Conservation (phyloP, 1,140 invertebrate species). For the Drosophila dunni region DNA sequence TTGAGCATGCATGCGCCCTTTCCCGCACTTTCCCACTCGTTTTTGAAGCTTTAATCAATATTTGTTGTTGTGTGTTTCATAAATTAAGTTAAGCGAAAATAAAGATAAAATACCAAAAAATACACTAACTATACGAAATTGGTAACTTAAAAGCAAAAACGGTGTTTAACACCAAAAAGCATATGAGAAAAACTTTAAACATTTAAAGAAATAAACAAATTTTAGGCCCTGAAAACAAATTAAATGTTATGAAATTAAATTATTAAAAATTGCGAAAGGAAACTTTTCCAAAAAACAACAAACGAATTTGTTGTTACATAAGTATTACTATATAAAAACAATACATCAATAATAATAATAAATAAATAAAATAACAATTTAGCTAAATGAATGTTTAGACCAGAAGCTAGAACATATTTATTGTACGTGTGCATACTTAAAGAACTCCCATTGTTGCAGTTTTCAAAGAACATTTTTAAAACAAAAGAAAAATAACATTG, state of each 20-base stretch:
- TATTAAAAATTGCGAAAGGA: conserved; percentile 30
- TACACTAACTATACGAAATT: conserved; percentile 55
- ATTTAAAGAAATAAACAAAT: conserved; percentile 11
- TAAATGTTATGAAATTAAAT: conserved; percentile 32
- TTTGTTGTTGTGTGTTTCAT: conserved; percentile 67
- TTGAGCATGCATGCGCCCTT: conserved; percentile 15
- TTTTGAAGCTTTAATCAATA: conserved; percentile 62
- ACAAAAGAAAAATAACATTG: conserved; percentile 40
- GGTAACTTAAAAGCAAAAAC: conserved; percentile 73
- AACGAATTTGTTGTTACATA: conserved; percentile 77
- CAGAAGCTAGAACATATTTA: conserved; percentile 58
- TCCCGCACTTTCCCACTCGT: background rate
- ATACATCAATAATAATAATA: conserved; percentile 37
- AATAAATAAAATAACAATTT: conserved; percentile 33
- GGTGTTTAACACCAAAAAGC: conserved; percentile 76
- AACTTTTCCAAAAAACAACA: conserved; percentile 51
- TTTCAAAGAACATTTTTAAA: conserved; percentile 33
- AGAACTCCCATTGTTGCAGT: conserved; percentile 55
- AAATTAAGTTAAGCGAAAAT: conserved; percentile 50
- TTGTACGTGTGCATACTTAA: conserved; percentile 24
- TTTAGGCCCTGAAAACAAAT: conserved; percentile 39
- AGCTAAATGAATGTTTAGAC: conserved; percentile 80
- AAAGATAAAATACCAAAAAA: background rate
- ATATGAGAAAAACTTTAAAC: conserved; percentile 7
- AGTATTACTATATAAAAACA: conserved; percentile 36